Base-by-base conservation (phyloP, 92 coral and sea anemone species). In the Bergia puertoricense region DNA sequence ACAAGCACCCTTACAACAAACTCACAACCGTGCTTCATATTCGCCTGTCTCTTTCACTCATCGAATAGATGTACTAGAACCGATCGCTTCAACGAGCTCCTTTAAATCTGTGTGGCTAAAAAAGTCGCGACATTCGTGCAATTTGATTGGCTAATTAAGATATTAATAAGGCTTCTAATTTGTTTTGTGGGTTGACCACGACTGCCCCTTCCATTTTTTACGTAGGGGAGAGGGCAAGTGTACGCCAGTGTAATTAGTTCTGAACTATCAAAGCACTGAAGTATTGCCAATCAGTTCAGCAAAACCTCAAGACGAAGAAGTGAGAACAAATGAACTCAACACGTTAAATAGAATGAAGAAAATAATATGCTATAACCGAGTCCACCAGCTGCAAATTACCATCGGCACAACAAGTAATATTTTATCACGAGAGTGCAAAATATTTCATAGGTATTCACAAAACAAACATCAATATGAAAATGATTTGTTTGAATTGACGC, bases 121-220 rank as follows among this genome's bases (percentile, higher is more conserved):
- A 81, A 88, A 86, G 80, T 91, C 88, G 90, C 85, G 88, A 85
- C 88, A 39, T 80, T 73, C 86, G 73, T 86, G 82, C 81, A 81
- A 92, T 93, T 93, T 95, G 96, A 94, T 86, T 83, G 92, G 92
- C 85, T 48, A 82, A 82, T 77, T 82, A 43, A 87, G 89, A 81
- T 91, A 91, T 93, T 94, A 93, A 94, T 93, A 89, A 87, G 89
- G 62, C 89, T 90, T 93, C 91, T 95, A 95, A 95, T 95, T 94
- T 93, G 92, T 84, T 89, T 90, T 92, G 90, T 87, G 93, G 91
- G 88, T 81, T 91, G 93, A 81, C 56, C 86, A 79, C 89, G 76
- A 74, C 38, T 92, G 72, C 50, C 65, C 43, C 79, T 48, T 80
- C 87, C 88, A 59, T 71, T 84, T 83, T 84, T 84, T 43, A 85